These are phyloP conservation scores for Cynopterus brachyotis DNA, from an alignment of 2,113 vertebrate genomes.

Conservation along the genomic window DNA sequence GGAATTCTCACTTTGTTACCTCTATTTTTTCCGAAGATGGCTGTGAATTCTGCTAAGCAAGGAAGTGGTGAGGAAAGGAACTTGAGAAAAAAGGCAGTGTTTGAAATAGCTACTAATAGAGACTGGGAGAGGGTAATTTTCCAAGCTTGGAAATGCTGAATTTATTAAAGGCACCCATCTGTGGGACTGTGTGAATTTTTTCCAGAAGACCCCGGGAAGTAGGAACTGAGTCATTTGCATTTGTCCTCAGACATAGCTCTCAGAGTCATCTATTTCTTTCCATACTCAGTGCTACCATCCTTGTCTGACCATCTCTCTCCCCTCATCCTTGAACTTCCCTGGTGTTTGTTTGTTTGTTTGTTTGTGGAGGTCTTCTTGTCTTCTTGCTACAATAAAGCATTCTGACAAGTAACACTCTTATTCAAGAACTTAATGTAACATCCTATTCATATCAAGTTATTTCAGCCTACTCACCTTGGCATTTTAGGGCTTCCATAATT, in stretches of 20 bases:
- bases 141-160: not conserved
- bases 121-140: not conserved
- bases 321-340: not conserved
- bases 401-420: not conserved
- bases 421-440: not conserved
- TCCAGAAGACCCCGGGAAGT: not conserved
- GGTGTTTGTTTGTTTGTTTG: conserved; percentile 26
- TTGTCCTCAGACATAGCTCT: conserved; percentile 16
- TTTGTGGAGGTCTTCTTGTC: not conserved
- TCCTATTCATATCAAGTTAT: not conserved
- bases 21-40: conserved; percentile 13
- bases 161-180: not conserved
- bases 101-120: not conserved
- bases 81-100: not conserved
- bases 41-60: not conserved
- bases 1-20: not conserved
- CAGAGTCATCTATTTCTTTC: not conserved
- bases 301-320: not conserved
- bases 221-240: not conserved
- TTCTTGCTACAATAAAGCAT: conserved; percentile 30
- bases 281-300: not conserved
- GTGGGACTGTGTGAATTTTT: not conserved
- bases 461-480: not conserved
- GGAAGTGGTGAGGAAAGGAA: not conserved
- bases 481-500: not conserved